A percentile compares a stretch with the other conserved stretches of the same genome.
phyloP scores from a whole-genome alignment of 2,888 invertebrate genomes.

The Tenthredo distinguenda region DNA sequence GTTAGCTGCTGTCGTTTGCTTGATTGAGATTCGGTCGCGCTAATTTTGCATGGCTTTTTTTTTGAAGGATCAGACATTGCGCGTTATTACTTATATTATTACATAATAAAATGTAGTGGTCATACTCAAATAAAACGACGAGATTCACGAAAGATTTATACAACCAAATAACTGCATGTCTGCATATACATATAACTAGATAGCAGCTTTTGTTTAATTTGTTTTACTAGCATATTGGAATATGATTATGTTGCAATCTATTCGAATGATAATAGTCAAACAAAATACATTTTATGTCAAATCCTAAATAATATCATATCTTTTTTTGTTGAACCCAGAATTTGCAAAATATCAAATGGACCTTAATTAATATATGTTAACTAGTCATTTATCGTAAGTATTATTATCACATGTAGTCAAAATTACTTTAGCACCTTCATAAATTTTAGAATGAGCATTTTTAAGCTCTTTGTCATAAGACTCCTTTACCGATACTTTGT shows the following conservation, averaged over 20 bases:
- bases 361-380: neutral
- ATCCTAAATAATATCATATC: neutral
- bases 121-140: neutral
- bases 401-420: conserved; percentile 30
- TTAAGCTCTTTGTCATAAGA: neutral
- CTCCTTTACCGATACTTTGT: neutral
- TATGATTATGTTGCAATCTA: neutral
- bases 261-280: conserved; percentile 4
- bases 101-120: conserved; percentile 15
- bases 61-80: neutral
- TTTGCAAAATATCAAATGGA: neutral
- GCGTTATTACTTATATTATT: neutral
- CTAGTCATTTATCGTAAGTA: neutral
- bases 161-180: conserved; percentile 27
- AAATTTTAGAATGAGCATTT: neutral
- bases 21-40: neutral
- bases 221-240: neutral
- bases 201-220: conserved; percentile 43
- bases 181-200: neutral
- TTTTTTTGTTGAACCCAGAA: neutral
- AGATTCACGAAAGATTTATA: conserved; percentile 20
- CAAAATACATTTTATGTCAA: conserved; percentile 14
- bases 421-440: neutral
- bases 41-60: neutral
- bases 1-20: neutral